Base-by-base conservation (phyloP, 1,140 invertebrate species). In the Propsilocerus akamusi region DNA sequence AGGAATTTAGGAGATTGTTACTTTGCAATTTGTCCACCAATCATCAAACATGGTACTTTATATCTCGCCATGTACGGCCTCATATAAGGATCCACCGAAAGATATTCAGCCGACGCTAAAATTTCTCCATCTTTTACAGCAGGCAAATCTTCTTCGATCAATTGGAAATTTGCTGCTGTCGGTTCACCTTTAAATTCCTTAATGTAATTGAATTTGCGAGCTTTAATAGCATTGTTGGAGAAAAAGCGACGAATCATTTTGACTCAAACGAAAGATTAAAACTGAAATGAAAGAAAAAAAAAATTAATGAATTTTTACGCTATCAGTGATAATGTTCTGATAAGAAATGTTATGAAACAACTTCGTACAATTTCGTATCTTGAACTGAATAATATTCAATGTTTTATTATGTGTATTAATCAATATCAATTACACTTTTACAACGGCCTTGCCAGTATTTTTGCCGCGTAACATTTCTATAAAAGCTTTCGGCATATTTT, bases 381-480 rank as follows among this genome's bases (percentile, higher is more conserved):
- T n/a, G n/a, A n/a, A n/a, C n/a, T n/a, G n/a, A n/a, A n/a, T n/a
- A n/a, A n/a, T n/a, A n/a, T n/a, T n/a, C n/a, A n/a, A n/a, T n/a
- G n/a, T n/a, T n/a, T n/a, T n/a, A n/a, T n/a, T n/a, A n/a, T n/a
- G n/a, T n/a, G n/a, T n/a, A n/a, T n/a, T n/a, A n/a, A n/a, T n/a
- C n/a, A n/a, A n/a, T 30, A 30, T 8, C 8, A 30, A 30, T 61
- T 57, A 66, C 11, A 63, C 66, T 64, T 73, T 70, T 7, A 81
- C 71, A 49, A 81, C 57, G 32, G 74, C 71, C 67, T 83, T 82
- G 25, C 79, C 80, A 17, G 59, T 67, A 61, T 78, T 81, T 49
- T 69, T 67, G 22, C 80, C 78, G 25, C 60, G 60, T 24, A 83
- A 63, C 58, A 81, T 69, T 20, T 70, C 72, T 34, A 73, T 62